phyloP scores from a whole-genome alignment of 2,888 invertebrate species.

The Choreutis nemorana region DNA sequence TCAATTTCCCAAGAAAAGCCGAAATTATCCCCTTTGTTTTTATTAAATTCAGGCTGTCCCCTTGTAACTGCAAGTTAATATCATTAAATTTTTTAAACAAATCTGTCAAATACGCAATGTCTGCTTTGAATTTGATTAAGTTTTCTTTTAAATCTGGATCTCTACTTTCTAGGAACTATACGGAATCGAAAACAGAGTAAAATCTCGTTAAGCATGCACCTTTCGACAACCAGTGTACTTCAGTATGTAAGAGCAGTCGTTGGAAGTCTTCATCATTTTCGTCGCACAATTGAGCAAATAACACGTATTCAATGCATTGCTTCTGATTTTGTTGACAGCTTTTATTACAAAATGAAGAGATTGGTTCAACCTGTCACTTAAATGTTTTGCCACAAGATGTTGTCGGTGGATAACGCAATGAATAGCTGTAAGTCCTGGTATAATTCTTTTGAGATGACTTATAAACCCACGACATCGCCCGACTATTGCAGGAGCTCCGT shows the following conservation, averaged over 20 bases:
- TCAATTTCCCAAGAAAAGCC: too few species aligned
- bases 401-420: constrained; percentile 17
- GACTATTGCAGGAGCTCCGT: constrained; percentile 22
- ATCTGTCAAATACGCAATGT: constrained; percentile 16
- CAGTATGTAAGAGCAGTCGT: constrained; percentile 8
- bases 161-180: neutral
- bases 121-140: constrained; percentile 35
- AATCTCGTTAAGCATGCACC: too few species aligned
- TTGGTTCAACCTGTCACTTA: constrained; percentile 7
- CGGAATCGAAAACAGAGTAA: neutral
- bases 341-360: constrained; percentile 10
- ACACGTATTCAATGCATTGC: constrained; percentile 11
- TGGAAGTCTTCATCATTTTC: constrained; percentile 13
- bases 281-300: constrained; percentile 11
- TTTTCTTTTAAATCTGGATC: constrained; percentile 5
- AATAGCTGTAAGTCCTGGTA: constrained; percentile 15
- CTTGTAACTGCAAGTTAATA: constrained; percentile 17
- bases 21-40: too few species aligned
- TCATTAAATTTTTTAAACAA: constrained; percentile 10
- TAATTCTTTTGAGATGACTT: constrained; percentile 19
- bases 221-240: too few species aligned
- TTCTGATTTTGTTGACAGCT: constrained; percentile 10
- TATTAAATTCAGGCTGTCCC: constrained; percentile 16
- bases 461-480: constrained; percentile 23
- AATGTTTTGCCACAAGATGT: constrained; percentile 11